These are phyloP conservation scores for Leptestheria dahalacensis DNA, from an alignment of 1,140 invertebrate species.

Conservation along the genomic window DNA sequence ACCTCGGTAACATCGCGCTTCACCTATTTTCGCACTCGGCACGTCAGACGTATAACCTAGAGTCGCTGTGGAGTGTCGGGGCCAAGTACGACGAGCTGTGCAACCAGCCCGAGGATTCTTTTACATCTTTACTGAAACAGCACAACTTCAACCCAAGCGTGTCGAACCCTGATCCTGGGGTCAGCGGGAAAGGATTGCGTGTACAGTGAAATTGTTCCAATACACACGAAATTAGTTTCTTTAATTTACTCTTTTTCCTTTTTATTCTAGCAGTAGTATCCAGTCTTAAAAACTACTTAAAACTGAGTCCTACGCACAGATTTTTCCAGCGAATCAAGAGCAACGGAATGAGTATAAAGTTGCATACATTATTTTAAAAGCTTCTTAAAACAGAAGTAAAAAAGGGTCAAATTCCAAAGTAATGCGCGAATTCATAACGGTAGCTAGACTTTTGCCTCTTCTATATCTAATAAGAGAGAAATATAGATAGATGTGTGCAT, in stretches of 20 bases:
- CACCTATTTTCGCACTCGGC: slow-evolving; percentile 62
- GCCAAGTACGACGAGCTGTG: slow-evolving; percentile 54
- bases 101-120: slow-evolving; percentile 24
- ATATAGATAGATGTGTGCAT: too few relatives aligned
- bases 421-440: too few relatives aligned
- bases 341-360: too few relatives aligned
- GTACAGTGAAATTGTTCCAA: too few relatives aligned
- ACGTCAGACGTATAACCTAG: slow-evolving; percentile 64
- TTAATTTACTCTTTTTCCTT: background rate
- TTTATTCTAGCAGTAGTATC: background rate
- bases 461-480: too few relatives aligned
- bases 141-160: background rate
- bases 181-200: too few relatives aligned
- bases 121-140: background rate
- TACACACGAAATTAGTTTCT: too few relatives aligned
- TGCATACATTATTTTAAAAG: background rate
- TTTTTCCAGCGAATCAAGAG: too few relatives aligned
- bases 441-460: too few relatives aligned
- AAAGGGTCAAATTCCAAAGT: too few relatives aligned
- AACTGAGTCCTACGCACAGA: too few relatives aligned
- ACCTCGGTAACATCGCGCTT: slow-evolving; percentile 74
- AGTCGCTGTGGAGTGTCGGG: slow-evolving; percentile 78
- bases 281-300: too few relatives aligned
- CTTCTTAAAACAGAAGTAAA: background rate
- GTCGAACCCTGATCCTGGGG: background rate